Evolutionary conservation across 1,140 invertebrate species (phyloP).

Genomic region (Pristionchus pacificus): DNA sequence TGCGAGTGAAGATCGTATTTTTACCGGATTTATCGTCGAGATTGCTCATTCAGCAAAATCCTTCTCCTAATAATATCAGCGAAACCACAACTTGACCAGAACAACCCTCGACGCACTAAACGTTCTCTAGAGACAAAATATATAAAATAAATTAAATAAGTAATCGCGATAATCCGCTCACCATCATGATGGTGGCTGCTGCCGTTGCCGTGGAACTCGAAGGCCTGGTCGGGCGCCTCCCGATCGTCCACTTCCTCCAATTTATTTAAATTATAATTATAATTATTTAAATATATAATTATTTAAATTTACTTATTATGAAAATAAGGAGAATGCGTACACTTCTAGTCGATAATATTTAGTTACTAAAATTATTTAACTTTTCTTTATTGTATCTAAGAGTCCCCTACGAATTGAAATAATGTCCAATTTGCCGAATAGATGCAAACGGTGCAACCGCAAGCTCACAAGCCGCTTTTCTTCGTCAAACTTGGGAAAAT

Average conservation of each 20-base stretch:
- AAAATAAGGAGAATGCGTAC: background rate
- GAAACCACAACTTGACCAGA: too few relatives aligned
- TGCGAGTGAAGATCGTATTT: too few relatives aligned
- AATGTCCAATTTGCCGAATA: conserved; percentile 1
- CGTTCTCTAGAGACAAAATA: background rate
- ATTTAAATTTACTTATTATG: background rate
- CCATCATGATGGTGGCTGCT: conserved; percentile 21
- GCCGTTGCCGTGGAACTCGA: conserved; percentile 28
- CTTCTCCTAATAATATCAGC: too few relatives aligned
- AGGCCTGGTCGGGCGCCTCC: conserved; percentile 15
- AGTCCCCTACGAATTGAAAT: conserved; percentile 15
- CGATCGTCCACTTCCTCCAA: conserved; percentile 27
- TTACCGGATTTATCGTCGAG: too few relatives aligned
- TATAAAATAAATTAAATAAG: background rate
- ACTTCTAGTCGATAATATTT: background rate
- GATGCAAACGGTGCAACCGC: too few relatives aligned
- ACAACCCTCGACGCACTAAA: too few relatives aligned
- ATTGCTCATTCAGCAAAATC: too few relatives aligned
- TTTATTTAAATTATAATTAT: background rate
- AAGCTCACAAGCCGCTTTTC: too few relatives aligned
- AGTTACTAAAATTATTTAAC: background rate
- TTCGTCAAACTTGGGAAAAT: too few relatives aligned
- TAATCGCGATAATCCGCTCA: background rate
- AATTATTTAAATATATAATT: background rate
- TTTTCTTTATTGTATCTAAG: background rate